Evolutionary conservation across 2,888 invertebrate species (phyloP), one percentile per base, ranked within the genome.

Genomic region (Gerris lacustris): DNA sequence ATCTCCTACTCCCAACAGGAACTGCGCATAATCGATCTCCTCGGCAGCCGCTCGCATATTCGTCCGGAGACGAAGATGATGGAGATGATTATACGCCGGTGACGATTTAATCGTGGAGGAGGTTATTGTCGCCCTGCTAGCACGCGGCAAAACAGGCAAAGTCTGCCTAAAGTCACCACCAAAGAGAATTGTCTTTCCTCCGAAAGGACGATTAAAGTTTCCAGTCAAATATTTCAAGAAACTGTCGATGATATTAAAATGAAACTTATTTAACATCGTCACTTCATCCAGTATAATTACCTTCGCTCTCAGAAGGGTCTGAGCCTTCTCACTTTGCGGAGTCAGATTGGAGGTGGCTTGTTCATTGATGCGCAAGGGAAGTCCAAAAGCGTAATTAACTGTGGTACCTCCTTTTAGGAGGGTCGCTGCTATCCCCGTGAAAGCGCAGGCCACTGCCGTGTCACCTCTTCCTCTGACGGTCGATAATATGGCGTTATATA

Each of bases 161-260:
- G 62, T 67, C 31, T 72, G 67, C 6, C 67, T 43, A 55, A 72
- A 72, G 63, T 70, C 70, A 17, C 72, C 70, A 63, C 66, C 72
- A 7, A 72, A 44, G 6, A 68, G 47, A 7, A 72, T 67, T 18
- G 70, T 76, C 76, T 76, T 77, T 76, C 77, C 76, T 75, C 77
- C 76, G 75, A 72, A 73, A 70, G 71, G 72, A 68, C 71, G 67
- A 45, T 72, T 68, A 68, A 70, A 68, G 62, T 66, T 31, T 45
- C 31, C 31, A 31, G n/a, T 63, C 6, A 66, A 43, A 43, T 68
- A 66, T 66, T 69, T 63, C 31, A 71, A 15, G 9, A 44, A 31
- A 6, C 47, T 68, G 31, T 66, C 47, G 4, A 68, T 18, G 44
- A 66, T 45, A 17, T 68, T 18, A 44, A 69, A 67, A 70, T 15